Evolutionary conservation across 2,113 vertebrate genomes (phyloP), one percentile per base, ranked within the genome.

Genomic region (Aythya baeri): DNA sequence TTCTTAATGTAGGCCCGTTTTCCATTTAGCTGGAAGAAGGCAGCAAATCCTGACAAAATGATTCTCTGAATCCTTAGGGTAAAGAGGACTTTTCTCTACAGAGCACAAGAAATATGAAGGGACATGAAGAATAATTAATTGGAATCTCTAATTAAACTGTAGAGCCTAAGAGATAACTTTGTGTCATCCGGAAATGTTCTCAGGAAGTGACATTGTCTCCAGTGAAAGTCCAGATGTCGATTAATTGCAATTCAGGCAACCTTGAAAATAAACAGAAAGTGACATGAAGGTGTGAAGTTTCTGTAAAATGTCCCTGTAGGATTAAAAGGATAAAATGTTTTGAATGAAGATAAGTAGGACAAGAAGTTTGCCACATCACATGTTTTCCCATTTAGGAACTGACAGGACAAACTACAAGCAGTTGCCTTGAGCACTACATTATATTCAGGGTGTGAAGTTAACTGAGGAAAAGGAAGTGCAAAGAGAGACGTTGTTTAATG

Each of bases 261-360:
- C 82, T 96, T 95, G 81, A 94, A 90, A 92, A 52, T 75, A 87
- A 97, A 90, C 63, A 94, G 68, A 97, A 96, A 97, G 46, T 93
- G 84, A 95, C 93, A 70, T 8, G 22, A 74, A 94, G 91, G 52
- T 95, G 78, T 92, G 80, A 96, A 92, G 54, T 68, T 96, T 91
- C 73, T 95, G 38, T 63, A 83, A 94, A 94, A 92, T 52, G 58
- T 83, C 94, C 89, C 92, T 54, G 71, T 83, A 91, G 93, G 76
- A 91, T 96, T 97, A 81, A 96, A 95, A 88, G 83, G 83, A 34
- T 87, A 93, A 88, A 96, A 74, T 0, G 0, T 83, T 94, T 90
- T 89, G 95, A 95, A 91, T 94, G 76, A 44, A 38, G 94, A 96
- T 96, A 97, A 97, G 94, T 93, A 97, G 91, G 67, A 94, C 78